These are phyloP conservation scores for Phengaris arion DNA, from an alignment of 2,888 invertebrate genomes.

Conservation along the genomic window DNA sequence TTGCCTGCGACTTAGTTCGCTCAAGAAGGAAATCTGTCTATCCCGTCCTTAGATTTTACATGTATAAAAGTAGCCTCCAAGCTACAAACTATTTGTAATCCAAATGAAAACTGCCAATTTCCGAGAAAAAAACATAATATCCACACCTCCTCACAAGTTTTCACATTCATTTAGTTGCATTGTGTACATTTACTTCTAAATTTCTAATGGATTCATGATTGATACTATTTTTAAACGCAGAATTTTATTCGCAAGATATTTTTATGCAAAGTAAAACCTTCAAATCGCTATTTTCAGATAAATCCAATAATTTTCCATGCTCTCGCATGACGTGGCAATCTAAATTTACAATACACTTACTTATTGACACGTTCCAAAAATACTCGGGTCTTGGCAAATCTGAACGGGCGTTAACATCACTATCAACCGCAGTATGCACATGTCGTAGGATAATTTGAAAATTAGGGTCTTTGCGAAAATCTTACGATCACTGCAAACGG, in stretches of 20 bases:
- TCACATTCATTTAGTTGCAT: too few species aligned
- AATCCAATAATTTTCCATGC: constrained; percentile 65
- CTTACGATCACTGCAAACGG: too few species aligned
- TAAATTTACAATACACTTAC: constrained; percentile 77
- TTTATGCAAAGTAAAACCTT: constrained; percentile 9
- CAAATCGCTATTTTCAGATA: constrained; percentile 43
- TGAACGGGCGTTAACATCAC: constrained; percentile 77
- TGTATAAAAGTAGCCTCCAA: too few species aligned
- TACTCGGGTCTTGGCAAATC: constrained; percentile 76
- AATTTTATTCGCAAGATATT: neutral
- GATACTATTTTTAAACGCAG: neutral
- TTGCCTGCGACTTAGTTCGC: too few species aligned
- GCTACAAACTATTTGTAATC: too few species aligned
- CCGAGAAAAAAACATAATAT: too few species aligned
- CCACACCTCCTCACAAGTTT: too few species aligned
- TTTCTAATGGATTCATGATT: neutral
- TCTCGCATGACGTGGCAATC: constrained; percentile 69
- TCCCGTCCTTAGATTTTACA: too few species aligned
- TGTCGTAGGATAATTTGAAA: too few species aligned
- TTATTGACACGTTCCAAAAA: constrained; percentile 80
- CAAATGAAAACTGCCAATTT: too few species aligned
- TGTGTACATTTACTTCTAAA: neutral
- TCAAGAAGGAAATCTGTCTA: too few species aligned
- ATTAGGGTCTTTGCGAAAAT: too few species aligned
- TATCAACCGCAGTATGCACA: constrained; percentile 67